Evolutionary conservation across 1,140 invertebrate genomes (phyloP), one percentile per base, ranked within the genome.

Genomic region (Drosophila kohkoa): DNA sequence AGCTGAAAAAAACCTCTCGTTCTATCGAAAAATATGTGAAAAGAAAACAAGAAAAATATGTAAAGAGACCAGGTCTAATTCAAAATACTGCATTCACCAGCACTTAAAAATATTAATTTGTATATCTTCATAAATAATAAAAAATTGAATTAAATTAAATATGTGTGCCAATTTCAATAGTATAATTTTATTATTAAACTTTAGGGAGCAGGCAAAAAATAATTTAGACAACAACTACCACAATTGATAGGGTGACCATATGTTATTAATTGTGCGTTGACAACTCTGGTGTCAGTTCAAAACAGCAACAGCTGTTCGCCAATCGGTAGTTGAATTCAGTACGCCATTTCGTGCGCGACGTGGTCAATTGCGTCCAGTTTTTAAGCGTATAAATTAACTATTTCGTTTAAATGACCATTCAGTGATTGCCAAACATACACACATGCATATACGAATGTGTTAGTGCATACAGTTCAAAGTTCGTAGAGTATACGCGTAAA

Each of bases 401-500:
- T 49, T 51, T 51, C 13, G 59, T 43, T 43, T 8, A 20, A 74
- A 54, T 68, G 57, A 54, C 1, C 41, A 20, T 10, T 60, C 32
- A 67, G 35, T 67, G 20, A 60, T 69, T 74, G 38, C 54, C 54
- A 68, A 66, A 67, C 28, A 54, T 13, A 32, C 48, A 67, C 28
- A 35, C 30, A 32, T 20, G 20, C 15, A 45, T 15, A 60, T 15
- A 45, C 64, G 28, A 25, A 38, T 57, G 72, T 70, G 32, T 66
- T 66, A 59, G 57, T 62, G 35, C 28, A 62, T 54, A 67, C 48
- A 30, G 49, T 60, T 57, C 16, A 66, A 58, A 64, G 52, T 51
- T 59, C 10, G 52, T 38, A 74, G 11, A 28, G 35, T 82, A 88
- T 88, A 79, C 49, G 79, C 15, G 67, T 67, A 75, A 74, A 59